Evolutionary conservation across 1,140 invertebrate species (phyloP).

Genomic region (Drosophila erecta): DNA sequence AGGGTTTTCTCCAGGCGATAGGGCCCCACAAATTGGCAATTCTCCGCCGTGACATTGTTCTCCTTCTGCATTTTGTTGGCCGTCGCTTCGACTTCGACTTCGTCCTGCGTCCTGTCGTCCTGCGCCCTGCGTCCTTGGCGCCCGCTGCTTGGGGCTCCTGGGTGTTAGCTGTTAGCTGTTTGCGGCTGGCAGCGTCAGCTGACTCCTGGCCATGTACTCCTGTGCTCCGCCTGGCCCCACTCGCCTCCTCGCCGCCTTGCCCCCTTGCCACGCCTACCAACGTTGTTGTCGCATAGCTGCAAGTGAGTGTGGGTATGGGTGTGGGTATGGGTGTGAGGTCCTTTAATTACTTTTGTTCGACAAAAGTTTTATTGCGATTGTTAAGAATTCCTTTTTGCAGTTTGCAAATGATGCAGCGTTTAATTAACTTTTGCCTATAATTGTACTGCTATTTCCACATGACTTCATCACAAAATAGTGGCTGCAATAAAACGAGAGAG

Average conservation of each 20-base stretch:
- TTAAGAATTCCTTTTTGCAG: conserved; percentile 58
- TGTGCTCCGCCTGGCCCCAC: conserved; percentile 9
- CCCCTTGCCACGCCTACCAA: conserved; percentile 36
- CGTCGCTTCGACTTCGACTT: conserved; percentile 23
- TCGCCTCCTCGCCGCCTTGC: conserved; percentile 13
- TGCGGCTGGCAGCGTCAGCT: conserved; percentile 60
- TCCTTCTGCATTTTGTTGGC: conserved; percentile 85
- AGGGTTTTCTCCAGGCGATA: conserved; percentile 99
- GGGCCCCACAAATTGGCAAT: conserved; percentile 98
- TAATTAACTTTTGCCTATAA: conserved; percentile 69
- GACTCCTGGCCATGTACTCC: conserved; percentile 66
- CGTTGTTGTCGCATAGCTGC: conserved; percentile 66
- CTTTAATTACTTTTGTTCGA: conserved; percentile 75
- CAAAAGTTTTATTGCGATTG: conserved; percentile 73
- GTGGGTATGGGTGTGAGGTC: conserved; percentile 33
- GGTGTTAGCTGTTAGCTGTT: conserved; percentile 61
- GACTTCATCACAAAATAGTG: conserved; percentile 49
- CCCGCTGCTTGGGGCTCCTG: conserved; percentile 17
- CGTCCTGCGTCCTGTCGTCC: conserved; percentile 12
- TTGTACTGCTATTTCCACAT: conserved; percentile 53
- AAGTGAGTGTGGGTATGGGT: conserved; percentile 33
- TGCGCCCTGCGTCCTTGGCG: conserved; percentile 18
- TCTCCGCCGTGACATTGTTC: conserved; percentile 87
- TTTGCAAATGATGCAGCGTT: conserved; percentile 64
- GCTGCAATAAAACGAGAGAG: conserved; percentile 14